These are phyloP conservation scores for Brachylomia viminalis DNA, from an alignment of 2,888 invertebrate species.

Conservation along the genomic window DNA sequence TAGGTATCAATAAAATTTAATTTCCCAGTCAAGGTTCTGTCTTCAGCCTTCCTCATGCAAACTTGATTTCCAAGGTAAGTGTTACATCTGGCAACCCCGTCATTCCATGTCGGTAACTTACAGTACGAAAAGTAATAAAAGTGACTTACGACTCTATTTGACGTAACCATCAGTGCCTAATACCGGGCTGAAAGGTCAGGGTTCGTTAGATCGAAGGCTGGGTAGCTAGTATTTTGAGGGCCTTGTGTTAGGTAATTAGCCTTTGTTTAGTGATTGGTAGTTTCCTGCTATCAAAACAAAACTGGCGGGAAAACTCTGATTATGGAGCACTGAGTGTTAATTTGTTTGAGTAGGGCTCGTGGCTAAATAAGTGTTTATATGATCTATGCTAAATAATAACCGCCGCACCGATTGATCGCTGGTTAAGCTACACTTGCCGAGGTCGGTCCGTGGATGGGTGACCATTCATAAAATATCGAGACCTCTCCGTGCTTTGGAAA, in stretches of 20 bases:
- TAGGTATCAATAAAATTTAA: slow-evolving; percentile 1
- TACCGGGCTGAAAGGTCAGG: slow-evolving; percentile 70
- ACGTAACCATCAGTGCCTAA: slow-evolving; percentile 72
- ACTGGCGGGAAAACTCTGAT: background rate
- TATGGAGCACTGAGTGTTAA: background rate
- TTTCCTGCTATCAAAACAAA: slow-evolving; percentile 6
- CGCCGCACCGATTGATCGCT: too few species aligned
- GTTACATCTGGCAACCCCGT: slow-evolving; percentile 17
- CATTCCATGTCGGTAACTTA: slow-evolving; percentile 27
- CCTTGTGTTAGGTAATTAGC: background rate
- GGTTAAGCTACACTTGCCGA: too few species aligned
- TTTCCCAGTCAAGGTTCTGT: slow-evolving; percentile 16
- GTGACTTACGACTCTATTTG: slow-evolving; percentile 65
- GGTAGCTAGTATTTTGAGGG: slow-evolving; percentile 4
- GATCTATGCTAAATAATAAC: too few species aligned
- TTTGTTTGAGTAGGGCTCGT: too few species aligned
- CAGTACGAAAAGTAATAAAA: slow-evolving; percentile 60
- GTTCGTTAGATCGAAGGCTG: slow-evolving; percentile 48
- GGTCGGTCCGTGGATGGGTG: too few species aligned
- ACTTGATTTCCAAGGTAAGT: slow-evolving; percentile 34
- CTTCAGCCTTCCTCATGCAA: slow-evolving; percentile 9
- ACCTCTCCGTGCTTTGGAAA: too few species aligned
- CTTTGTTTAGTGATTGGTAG: slow-evolving; percentile 9
- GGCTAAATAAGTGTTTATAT: too few species aligned
- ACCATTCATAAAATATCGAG: too few species aligned